Base-by-base conservation (phyloP, 1,140 invertebrate genomes). In the Teleogryllus occipitalis region DNA sequence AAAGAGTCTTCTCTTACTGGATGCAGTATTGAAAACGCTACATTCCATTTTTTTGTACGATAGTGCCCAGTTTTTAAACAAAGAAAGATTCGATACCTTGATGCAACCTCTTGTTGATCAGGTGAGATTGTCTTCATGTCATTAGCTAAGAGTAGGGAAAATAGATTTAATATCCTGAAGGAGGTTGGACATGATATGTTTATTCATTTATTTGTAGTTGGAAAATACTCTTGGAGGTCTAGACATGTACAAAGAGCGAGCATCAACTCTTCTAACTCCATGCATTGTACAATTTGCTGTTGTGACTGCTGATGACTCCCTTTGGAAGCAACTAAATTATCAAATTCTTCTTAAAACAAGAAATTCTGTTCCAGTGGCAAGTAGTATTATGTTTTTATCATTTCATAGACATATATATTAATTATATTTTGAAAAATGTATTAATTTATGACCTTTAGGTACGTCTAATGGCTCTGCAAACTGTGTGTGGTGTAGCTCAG, bases 251-350 rank as follows among this genome's bases (percentile, higher is more conserved):
- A 88, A 91, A 80, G 84, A 86, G 2, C 87, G 93, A 74, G 88
- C 93, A 0, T 87, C 85, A 48, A 87, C 91, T 22, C 84, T 92
- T 14, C 86, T 97, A 6, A 91, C 92, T 15, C 93, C 93, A 0
- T 95, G 94, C 83, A 89, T 97, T 77, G 91, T 92, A 14, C 91
- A 95, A 81, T 93, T 98, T 82, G 92, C 93, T 15, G 90, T 92
- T n/a, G 93, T 94, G 0, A 90, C 91, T 18, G 91, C 90, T 8
- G 96, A 97, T 83, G 96, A 97, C 84, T 90, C 92, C 0, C 84
- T 96, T 7, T 97, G 96, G 91, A 97, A 97, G 84, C 90, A 93
- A 82, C 86, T 98, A 7, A 95, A 97, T 84, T 95, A 96, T 86
- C 94, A 97, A 86, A 91, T 97, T 78, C 86, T 97, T 21, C 87